Conservation (phyloP, 2,888 invertebrate genomes). For the Drosophila mayaguana region DNA sequence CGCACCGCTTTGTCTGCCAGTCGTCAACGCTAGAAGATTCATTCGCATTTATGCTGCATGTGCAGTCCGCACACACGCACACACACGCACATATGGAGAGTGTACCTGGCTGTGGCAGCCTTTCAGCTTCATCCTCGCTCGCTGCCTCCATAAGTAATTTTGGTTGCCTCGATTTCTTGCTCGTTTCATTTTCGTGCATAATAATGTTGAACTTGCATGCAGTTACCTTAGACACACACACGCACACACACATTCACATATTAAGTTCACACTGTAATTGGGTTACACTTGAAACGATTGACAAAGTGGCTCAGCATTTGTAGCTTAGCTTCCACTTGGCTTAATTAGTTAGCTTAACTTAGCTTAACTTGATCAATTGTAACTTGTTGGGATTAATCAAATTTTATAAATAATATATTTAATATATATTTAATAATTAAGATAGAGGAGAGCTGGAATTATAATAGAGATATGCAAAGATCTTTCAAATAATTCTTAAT, state of each 20-base stretch:
- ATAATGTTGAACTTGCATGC: constrained; percentile 71
- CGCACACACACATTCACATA: constrained; percentile 3
- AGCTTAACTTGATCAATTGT: no score
- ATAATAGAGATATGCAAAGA: no score
- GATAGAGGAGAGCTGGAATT: no score
- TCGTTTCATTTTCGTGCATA: constrained; percentile 74
- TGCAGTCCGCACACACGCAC: constrained; percentile 15
- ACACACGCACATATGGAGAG: not conserved
- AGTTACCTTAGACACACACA: constrained; percentile 26
- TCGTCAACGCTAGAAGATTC: constrained; percentile 57
- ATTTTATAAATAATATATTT: no score
- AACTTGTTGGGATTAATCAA: no score
- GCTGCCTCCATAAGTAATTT: constrained; percentile 54
- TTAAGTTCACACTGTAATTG: constrained; percentile 29
- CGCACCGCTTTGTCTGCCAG: constrained; percentile 78
- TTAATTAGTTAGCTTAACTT: not conserved
- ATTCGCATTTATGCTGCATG: constrained; percentile 41
- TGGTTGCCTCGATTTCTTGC: constrained; percentile 61
- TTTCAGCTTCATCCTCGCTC: constrained; percentile 9
- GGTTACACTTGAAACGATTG: constrained; percentile 14
- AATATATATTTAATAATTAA: no score
- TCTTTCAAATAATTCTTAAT: no score
- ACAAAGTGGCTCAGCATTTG: not conserved
- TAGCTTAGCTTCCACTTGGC: not conserved
- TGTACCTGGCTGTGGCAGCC: constrained; percentile 36